Evolutionary conservation across 2,113 vertebrate genomes (phyloP).

Genomic region (Falcunculus frontatus): DNA sequence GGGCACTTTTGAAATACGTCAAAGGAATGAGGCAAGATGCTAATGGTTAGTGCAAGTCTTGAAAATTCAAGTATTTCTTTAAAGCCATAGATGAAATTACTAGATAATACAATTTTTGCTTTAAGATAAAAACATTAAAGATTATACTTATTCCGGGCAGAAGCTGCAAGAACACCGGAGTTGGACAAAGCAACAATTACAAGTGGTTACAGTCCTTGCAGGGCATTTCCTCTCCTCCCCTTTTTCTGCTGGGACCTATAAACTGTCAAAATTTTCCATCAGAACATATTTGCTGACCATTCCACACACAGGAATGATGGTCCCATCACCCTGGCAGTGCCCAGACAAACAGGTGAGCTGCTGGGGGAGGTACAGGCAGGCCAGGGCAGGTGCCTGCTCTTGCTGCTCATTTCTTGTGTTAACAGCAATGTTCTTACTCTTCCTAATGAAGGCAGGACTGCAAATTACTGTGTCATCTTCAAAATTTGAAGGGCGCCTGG

Average conservation of each 20-base stretch:
- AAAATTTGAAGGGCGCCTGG: not conserved
- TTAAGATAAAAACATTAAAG: not conserved
- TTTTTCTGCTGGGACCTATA: not conserved
- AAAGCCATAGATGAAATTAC: not conserved
- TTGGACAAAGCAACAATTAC: not conserved
- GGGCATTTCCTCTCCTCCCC: not conserved
- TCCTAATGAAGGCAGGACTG: not conserved
- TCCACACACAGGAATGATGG: fast-evolving
- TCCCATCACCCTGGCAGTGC: not conserved
- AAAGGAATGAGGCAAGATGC: not conserved
- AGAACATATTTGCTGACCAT: not conserved
- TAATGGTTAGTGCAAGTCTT: not conserved
- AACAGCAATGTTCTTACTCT: not conserved
- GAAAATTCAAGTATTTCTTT: not conserved
- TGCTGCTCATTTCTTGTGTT: not conserved
- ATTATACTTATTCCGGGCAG: not conserved
- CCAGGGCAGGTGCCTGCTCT: not conserved
- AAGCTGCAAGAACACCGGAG: not conserved
- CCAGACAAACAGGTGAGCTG: not conserved
- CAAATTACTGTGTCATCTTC: not conserved
- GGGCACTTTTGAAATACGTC: not conserved
- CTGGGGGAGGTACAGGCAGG: not conserved
- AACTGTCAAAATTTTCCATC: not conserved
- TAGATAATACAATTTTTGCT: not conserved
- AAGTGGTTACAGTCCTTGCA: not conserved